A percentile compares a stretch with the other conserved stretches of the same genome.
These are phyloP conservation scores for Willowsia nigromaculata DNA, from an alignment of 2,888 invertebrate species.

Conservation along the genomic window DNA sequence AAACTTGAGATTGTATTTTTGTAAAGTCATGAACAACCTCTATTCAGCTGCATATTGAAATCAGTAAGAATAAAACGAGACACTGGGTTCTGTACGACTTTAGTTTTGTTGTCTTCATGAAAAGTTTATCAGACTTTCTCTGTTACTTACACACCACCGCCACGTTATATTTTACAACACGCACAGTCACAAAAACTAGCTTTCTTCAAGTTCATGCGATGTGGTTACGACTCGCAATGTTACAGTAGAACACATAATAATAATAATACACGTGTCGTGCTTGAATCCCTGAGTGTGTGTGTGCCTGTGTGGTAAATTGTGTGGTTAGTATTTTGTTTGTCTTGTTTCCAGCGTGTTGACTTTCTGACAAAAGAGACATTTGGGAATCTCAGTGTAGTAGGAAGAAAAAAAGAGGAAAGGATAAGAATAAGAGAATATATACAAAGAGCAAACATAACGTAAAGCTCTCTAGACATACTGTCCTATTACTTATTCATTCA, in stretches of 20 bases:
- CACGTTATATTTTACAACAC: not conserved
- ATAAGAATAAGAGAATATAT: not conserved
- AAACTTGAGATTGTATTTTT: not conserved
- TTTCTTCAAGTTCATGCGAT: conserved; percentile 13
- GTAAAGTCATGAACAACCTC: not conserved
- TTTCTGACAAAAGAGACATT: conserved; percentile 63
- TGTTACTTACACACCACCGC: not conserved
- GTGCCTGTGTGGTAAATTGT: conserved; percentile 51
- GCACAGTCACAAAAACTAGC: not conserved
- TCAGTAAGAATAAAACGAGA: not conserved
- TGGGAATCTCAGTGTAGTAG: conserved; percentile 45
- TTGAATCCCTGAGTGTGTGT: conserved; percentile 24
- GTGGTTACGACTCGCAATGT: not conserved
- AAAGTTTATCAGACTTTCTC: conserved; percentile 30
- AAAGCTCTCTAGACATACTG: not conserved
- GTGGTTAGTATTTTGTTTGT: conserved; percentile 57
- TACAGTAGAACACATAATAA: not conserved
- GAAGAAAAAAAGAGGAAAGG: not conserved
- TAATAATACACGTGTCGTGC: conserved; percentile 37
- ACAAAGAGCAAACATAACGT: not conserved
- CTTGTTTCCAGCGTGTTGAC: conserved; percentile 41
- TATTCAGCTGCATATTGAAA: not conserved
- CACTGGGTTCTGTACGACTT: no score
- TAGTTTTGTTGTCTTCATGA: conserved; percentile 7
- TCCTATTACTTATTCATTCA: conserved; percentile 40